phyloP scores from a whole-genome alignment of 2,113 vertebrate species.

The Hippocampus guttulatus region DNA sequence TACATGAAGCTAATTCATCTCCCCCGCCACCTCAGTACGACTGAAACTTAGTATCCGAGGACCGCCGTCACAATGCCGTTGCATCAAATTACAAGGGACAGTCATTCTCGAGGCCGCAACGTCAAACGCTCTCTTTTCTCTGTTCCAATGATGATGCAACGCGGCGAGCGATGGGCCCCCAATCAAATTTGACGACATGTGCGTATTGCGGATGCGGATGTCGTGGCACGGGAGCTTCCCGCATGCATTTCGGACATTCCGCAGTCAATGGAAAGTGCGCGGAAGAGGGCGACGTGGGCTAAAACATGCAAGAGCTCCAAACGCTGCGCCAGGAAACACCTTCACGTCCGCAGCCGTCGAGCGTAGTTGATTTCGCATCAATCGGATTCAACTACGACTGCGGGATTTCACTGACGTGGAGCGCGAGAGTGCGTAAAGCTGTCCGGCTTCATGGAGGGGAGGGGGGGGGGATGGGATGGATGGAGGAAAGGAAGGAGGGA shows the following conservation, averaged over 20 bases:
- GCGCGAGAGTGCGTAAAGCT: constrained; percentile 46
- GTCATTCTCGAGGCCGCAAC: neutral
- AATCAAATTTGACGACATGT: neutral
- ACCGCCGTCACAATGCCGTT: neutral
- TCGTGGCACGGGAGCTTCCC: neutral
- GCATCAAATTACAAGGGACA: neutral
- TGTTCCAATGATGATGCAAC: constrained; percentile 6
- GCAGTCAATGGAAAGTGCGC: neutral
- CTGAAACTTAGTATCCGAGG: neutral
- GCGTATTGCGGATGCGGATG: neutral
- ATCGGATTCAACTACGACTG: neutral
- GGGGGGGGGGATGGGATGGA: constrained; percentile 24
- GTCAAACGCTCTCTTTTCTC: constrained; percentile 2
- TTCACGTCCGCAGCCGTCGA: neutral
- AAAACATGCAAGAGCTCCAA: constrained; percentile 40
- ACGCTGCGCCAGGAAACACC: neutral
- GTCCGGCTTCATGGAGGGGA: constrained; percentile 37
- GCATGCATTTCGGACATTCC: constrained; percentile 4
- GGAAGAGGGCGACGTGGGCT: constrained; percentile 10
- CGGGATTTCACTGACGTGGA: constrained; percentile 16
- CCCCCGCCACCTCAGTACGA: neutral
- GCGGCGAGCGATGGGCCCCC: neutral
- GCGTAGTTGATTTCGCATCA: neutral
- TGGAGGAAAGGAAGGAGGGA: constrained; percentile 37
- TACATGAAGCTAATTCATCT: neutral